Evolutionary conservation across 1,140 invertebrate genomes (phyloP), one percentile per base, ranked within the genome.

Genomic region (Platyura marginata): DNA sequence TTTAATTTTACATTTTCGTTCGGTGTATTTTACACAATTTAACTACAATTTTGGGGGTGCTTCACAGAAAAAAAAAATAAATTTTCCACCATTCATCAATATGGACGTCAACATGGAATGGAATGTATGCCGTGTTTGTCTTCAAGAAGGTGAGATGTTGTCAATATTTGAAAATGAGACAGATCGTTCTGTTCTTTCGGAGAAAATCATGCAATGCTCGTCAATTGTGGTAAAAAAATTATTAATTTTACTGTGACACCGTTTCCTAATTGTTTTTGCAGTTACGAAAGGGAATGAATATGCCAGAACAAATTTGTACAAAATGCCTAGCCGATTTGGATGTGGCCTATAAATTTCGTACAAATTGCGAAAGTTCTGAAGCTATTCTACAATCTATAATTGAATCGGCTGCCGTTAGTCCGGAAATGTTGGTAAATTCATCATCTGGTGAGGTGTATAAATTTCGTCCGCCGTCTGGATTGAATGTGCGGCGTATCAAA

Each of bases 91-190:
- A 34, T n/a, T n/a, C 32, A 34, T 34, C 11, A 15, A 34, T 11
- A 34, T 34, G 13, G 32, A 34, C 4, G 16, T 15, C 11, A 34
- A n/a, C 11, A 15, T 15, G 57, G 67, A 71, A 56, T 67, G 69
- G 64, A 63, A 68, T 59, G 67, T 69, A 37, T 72, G 70, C 49
- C 54, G 70, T 39, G 61, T 71, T 46, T 72, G 70, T 49, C 51
- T 72, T 43, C 64, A 67, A 47, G 64, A 61, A 40, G 67, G 68
- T 35, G 42, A 48, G 8, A 64, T 66, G 56, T 65, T 64, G 42
- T 67, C 66, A n/a, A 55, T 70, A 3, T 71, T 68, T 48, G 63
- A 66, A 55, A 64, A 62, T 52, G 68, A 70, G 45, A 60, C 67
- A 62, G 58, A 67, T 57, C 59, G 64, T 40, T 68, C 70, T 49